A percentile compares a stretch with the other conserved stretches of the same genome.
phyloP scores from a whole-genome alignment of 2,113 vertebrate species.

The Xenopus laevis region DNA sequence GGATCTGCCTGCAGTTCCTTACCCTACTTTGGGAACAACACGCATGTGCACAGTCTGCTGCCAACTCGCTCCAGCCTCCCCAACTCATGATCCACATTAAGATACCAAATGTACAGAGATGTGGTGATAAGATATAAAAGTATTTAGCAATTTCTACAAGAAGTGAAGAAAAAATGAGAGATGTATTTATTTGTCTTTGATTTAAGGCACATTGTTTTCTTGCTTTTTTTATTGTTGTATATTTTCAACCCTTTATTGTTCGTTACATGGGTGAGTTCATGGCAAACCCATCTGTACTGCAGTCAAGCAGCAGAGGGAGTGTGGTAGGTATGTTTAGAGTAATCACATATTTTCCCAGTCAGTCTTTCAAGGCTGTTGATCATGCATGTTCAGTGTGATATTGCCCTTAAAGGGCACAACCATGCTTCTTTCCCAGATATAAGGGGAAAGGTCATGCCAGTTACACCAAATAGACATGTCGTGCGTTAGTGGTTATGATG shows the following conservation, averaged over 20 bases:
- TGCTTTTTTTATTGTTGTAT: slow-evolving; percentile 61
- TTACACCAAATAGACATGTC: slow-evolving; percentile 14
- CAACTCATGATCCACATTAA: slow-evolving; percentile 56
- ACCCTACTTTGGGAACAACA: background rate
- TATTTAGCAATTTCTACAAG: slow-evolving; percentile 69
- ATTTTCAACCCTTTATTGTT: slow-evolving; percentile 52
- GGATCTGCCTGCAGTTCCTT: slow-evolving; percentile 19
- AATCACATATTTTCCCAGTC: background rate
- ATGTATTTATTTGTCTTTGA: slow-evolving; percentile 78
- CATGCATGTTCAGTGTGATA: background rate
- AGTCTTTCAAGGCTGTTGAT: background rate
- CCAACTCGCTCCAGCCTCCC: slow-evolving; percentile 44
- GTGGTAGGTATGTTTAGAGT: background rate
- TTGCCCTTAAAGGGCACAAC: background rate
- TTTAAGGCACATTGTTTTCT: slow-evolving; percentile 76
- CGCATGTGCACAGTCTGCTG: slow-evolving; percentile 12
- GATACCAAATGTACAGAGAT: slow-evolving; percentile 78
- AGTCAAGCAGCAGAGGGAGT: background rate
- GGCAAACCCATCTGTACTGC: background rate
- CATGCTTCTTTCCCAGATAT: background rate
- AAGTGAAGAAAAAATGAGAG: slow-evolving; percentile 60
- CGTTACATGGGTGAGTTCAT: background rate
- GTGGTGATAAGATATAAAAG: slow-evolving; percentile 74
- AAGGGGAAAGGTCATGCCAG: background rate
- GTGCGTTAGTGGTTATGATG: slow-evolving; percentile 10